Conservation (phyloP, 2,888 invertebrate genomes). For the Pyrochroa serraticornis region DNA sequence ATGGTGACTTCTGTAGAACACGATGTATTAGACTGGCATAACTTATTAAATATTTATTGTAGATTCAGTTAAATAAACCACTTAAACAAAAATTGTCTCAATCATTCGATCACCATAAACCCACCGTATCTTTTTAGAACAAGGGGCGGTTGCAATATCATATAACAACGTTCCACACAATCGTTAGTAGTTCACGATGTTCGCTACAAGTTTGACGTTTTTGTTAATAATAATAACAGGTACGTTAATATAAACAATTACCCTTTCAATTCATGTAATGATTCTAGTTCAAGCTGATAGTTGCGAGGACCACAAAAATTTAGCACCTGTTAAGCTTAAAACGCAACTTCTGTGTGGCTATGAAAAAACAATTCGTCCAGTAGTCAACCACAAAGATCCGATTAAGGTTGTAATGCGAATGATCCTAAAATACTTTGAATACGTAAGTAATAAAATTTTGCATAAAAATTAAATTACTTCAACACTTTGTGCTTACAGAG, state of each 20-base stretch:
- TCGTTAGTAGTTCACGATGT: not conserved
- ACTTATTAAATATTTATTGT: conserved; percentile 47
- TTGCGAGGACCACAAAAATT: conserved; percentile 1
- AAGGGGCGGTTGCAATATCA: not conserved
- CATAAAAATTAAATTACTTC: too few relatives aligned
- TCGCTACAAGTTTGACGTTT: not conserved
- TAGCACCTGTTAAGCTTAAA: conserved; percentile 54
- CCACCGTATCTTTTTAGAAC: not conserved
- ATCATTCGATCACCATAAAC: not conserved
- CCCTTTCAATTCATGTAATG: not conserved
- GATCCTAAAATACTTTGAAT: conserved; percentile 63
- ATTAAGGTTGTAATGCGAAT: conserved; percentile 64
- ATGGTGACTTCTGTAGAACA: conserved; percentile 28
- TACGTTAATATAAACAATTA: not conserved
- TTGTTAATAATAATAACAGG: not conserved
- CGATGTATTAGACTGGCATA: conserved; percentile 41
- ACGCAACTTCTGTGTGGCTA: conserved; percentile 65
- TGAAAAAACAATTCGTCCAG: conserved; percentile 63
- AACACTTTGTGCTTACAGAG: conserved; percentile 43
- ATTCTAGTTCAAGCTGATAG: not conserved
- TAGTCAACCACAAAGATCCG: conserved; percentile 59
- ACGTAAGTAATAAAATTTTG: conserved; percentile 50
- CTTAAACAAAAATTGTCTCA: conserved; percentile 12
- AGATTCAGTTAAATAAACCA: conserved; percentile 37
- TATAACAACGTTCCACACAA: too few relatives aligned